Base-by-base conservation (phyloP, 35 echinoderm and acorn worm species). In the Lytechinus variegatus region DNA sequence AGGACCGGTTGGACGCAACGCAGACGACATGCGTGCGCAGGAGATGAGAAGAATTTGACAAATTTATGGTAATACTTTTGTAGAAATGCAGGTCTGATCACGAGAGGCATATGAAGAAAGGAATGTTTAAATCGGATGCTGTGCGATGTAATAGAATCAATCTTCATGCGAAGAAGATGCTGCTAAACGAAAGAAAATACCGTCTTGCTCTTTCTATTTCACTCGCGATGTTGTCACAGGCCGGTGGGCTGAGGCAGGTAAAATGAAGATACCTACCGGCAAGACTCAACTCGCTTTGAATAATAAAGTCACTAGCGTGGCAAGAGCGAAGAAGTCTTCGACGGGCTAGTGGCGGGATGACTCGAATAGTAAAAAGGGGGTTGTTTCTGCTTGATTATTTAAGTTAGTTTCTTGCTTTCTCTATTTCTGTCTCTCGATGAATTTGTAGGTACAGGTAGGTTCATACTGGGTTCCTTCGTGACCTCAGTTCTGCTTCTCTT, bases 141-240 rank as follows among this genome's bases (percentile, higher is more conserved):
- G 92, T 57, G 27, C 55, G 29, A 93, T 93, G 28, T 55, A 93
- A 93, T 93, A 93, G 92, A 93, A 56, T 93, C 92, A 93, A 93
- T 93, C 88, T 90, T 90, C 88, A 24, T 6, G 4, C 66, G 19
- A 79, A 24, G 19, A 79, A 79, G 66, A 79, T n/a, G 66, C 66
- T 54, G 27, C 27, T 90, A 90, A 54, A 53, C 92, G 92, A 54
- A 27, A 93, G 92, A 54, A 33, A 93, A 54, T 28, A 90, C 11
- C 29, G 88, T 19, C 8, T 54, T 52, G 16, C 88, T 44, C 88
- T 90, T 90, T 90, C 52, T 24, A 79, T 90, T 93, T 28, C 92
- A 54, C 92, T 53, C 21, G 53, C 92, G 52, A 27, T 93, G 92
- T 93, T 93, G 28, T 53, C 92, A 19, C 53, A 93, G 54, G 54